A percentile compares a stretch with the other conserved stretches of the same genome.
These are phyloP conservation scores for Elephantulus edwardii DNA, from an alignment of 2,113 vertebrate genomes.

Conservation along the genomic window DNA sequence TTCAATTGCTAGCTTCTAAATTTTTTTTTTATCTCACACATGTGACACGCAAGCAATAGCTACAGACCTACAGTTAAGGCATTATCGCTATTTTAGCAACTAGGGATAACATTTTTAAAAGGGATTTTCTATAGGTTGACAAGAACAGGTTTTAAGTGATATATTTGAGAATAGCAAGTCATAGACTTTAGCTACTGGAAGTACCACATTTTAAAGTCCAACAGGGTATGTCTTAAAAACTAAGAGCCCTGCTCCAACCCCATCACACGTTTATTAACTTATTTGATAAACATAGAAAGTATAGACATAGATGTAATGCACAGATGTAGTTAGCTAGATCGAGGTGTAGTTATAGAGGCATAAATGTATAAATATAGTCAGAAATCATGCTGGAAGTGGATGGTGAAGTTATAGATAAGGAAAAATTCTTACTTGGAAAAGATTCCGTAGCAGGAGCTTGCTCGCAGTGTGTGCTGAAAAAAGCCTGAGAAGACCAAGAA, in stretches of 20 bases:
- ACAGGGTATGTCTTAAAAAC: neutral
- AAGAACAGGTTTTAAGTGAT: neutral
- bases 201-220: neutral
- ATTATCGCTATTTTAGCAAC: neutral
- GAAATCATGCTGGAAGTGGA: neutral
- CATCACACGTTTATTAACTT: neutral
- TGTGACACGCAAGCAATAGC: neutral
- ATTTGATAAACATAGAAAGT: neutral
- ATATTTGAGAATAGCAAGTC: neutral
- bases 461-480: too few relatives aligned
- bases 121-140: neutral
- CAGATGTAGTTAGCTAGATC: neutral
- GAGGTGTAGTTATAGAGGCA: neutral
- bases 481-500: neutral
- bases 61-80: neutral
- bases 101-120: neutral
- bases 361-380: neutral
- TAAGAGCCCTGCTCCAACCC: neutral
- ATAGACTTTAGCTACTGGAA: neutral
- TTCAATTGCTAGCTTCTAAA: slow-evolving; percentile 2
- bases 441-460: too few relatives aligned
- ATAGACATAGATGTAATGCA: neutral
- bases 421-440: neutral
- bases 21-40: neutral
- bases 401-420: neutral